A percentile compares a stretch with the other conserved stretches of the same genome.
These are phyloP conservation scores for Leucophora obtusa DNA, from an alignment of 2,888 invertebrate genomes.

Conservation along the genomic window DNA sequence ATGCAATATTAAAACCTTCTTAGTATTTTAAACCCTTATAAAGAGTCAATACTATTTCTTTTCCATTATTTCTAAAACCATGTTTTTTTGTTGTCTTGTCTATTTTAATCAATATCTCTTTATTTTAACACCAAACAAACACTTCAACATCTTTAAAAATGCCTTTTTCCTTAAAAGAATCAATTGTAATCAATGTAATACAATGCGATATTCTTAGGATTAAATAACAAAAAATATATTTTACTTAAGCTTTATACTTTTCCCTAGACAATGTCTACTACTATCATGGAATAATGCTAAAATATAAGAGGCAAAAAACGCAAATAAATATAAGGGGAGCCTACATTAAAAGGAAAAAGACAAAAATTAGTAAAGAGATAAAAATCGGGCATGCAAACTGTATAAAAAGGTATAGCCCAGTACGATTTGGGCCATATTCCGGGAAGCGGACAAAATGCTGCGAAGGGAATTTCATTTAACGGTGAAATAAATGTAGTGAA, in stretches of 20 bases:
- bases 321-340: not conserved
- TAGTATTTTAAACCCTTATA: too few species aligned
- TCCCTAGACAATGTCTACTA: conserved; percentile 47
- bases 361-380: too few species aligned
- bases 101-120: conserved; percentile 42
- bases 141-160: not conserved
- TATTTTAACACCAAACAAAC: not conserved
- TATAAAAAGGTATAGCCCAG: too few species aligned
- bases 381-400: too few species aligned
- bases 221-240: conserved; percentile 33
- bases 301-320: not conserved
- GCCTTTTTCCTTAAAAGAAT: conserved; percentile 35
- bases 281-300: conserved; percentile 11
- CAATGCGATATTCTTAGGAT: conserved; percentile 55
- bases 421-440: too few species aligned
- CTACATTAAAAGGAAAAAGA: not conserved
- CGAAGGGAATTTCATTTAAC: too few species aligned
- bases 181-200: conserved; percentile 61
- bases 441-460: too few species aligned
- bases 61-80: too few species aligned
- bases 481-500: too few species aligned
- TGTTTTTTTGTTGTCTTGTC: conserved; percentile 18
- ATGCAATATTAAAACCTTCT: too few species aligned
- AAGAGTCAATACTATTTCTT: not conserved
- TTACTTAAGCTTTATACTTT: conserved; percentile 22